phyloP scores from a whole-genome alignment of 2,797 vertebrate species.

The Macropodus opercularis region DNA sequence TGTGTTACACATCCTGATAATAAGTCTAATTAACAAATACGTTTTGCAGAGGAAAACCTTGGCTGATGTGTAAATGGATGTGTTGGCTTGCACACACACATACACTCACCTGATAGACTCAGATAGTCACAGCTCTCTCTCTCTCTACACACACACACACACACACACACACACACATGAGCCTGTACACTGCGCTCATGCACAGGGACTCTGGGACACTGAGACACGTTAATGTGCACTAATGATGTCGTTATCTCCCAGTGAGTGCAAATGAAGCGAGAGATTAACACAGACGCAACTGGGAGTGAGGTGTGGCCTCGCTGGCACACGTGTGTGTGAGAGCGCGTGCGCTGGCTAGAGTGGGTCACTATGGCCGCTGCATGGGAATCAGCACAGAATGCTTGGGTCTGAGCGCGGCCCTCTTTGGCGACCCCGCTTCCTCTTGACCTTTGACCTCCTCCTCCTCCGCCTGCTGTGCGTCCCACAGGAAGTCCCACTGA shows the following conservation, averaged over 20 bases:
- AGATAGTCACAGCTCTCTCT: constrained; percentile 48
- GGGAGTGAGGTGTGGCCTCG: constrained; percentile 61
- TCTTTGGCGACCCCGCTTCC: constrained; percentile 17
- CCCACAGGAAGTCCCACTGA: constrained; percentile 56
- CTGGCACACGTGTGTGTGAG: constrained; percentile 20
- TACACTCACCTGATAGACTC: constrained; percentile 41
- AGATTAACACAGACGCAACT: constrained; percentile 64
- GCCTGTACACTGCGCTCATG: constrained; percentile 8
- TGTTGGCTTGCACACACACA: constrained; percentile 34
- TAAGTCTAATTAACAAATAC: constrained; percentile 41
- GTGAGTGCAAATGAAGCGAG: constrained; percentile 75
- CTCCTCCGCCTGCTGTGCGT: constrained; percentile 35
- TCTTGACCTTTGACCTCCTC: constrained; percentile 49
- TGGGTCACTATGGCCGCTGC: constrained; percentile 14
- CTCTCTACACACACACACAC: constrained; percentile 11
- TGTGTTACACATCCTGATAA: constrained; percentile 27
- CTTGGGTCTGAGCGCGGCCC: neutral
- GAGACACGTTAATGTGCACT: constrained; percentile 75
- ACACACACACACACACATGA: constrained; percentile 10
- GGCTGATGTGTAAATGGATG: constrained; percentile 54
- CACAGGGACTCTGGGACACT: constrained; percentile 44
- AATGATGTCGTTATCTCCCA: constrained; percentile 76
- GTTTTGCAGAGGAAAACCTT: constrained; percentile 34
- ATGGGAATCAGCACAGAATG: constrained; percentile 1
- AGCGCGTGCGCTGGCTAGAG: constrained; percentile 10